phyloP scores from a whole-genome alignment of 2,888 invertebrate species.

The Xanthorhoe spadicearia region DNA sequence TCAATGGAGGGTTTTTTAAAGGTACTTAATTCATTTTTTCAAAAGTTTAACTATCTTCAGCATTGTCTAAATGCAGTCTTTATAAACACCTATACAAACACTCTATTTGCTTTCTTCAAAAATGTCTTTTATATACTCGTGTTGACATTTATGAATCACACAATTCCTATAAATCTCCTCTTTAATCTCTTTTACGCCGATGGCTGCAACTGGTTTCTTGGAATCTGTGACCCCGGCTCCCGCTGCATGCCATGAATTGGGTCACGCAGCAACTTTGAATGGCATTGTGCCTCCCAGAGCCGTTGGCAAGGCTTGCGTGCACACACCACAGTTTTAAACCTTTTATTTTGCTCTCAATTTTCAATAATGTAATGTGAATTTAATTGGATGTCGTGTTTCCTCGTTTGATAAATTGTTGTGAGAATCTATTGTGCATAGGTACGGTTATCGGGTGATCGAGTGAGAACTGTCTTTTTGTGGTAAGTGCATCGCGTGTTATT shows the following conservation, averaged over 20 bases:
- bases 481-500: not conserved
- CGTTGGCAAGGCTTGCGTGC: conserved; percentile 37
- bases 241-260: conserved; percentile 36
- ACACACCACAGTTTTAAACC: conserved; percentile 25
- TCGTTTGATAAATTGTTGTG: conserved; percentile 27
- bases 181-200: not conserved
- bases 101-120: not conserved
- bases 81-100: too few relatives aligned
- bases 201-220: conserved; percentile 27
- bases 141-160: not conserved
- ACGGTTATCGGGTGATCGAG: conserved; percentile 17
- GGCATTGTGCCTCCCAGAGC: conserved; percentile 37
- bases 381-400: conserved; percentile 22
- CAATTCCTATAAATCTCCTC: not conserved
- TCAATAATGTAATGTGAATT: conserved; percentile 28
- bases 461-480: conserved; percentile 7
- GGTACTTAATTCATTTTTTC: too few relatives aligned
- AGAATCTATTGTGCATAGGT: conserved; percentile 25
- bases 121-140: not conserved
- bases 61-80: too few relatives aligned
- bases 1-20: too few relatives aligned
- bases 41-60: too few relatives aligned
- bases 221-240: conserved; percentile 13
- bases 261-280: conserved; percentile 37
- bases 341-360: conserved; percentile 13